Percentiles rank a stretch among this genome's conserved stretches.
phyloP scores from a whole-genome alignment of 2,888 invertebrate species.

The Chalcis sispes region DNA sequence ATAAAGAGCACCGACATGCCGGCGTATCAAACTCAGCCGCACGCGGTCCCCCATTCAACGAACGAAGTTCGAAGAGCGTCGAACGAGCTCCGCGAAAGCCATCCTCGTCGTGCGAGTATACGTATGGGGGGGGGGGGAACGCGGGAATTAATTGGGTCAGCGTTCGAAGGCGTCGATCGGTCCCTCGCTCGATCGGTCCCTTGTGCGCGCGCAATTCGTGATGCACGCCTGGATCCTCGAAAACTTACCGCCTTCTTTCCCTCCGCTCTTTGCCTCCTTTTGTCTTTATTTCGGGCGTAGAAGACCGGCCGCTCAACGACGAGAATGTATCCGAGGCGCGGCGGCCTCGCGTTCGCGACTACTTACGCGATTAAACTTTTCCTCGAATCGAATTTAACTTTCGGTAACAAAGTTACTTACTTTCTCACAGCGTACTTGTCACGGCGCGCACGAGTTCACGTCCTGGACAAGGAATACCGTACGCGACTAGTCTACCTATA shows the following conservation, averaged over 20 bases:
- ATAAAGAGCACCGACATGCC: no score
- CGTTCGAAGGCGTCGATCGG: neutral
- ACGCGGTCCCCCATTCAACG: no score
- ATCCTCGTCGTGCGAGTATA: no score
- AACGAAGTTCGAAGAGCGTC: no score
- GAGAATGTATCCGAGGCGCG: no score
- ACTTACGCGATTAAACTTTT: conserved; percentile 73
- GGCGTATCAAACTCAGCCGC: no score
- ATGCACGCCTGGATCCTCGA: no score
- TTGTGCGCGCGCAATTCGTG: no score
- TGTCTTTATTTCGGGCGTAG: conserved; percentile 24
- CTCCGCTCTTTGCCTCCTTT: conserved; percentile 11
- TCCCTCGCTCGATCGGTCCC: no score
- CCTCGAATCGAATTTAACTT: conserved; percentile 73
- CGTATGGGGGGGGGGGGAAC: neutral
- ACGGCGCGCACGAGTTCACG: neutral
- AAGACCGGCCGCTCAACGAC: no score
- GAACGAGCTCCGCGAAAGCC: no score
- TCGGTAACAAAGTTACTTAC: conserved; percentile 68
- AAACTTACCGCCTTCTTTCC: neutral
- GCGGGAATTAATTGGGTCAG: conserved; percentile 37
- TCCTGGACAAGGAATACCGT: conserved; percentile 44
- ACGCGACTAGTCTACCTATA: no score
- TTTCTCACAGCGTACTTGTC: conserved; percentile 64
- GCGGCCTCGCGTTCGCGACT: conserved; percentile 53